phyloP scores from a whole-genome alignment of 2,113 vertebrate species.

The Mixornis gularis region DNA sequence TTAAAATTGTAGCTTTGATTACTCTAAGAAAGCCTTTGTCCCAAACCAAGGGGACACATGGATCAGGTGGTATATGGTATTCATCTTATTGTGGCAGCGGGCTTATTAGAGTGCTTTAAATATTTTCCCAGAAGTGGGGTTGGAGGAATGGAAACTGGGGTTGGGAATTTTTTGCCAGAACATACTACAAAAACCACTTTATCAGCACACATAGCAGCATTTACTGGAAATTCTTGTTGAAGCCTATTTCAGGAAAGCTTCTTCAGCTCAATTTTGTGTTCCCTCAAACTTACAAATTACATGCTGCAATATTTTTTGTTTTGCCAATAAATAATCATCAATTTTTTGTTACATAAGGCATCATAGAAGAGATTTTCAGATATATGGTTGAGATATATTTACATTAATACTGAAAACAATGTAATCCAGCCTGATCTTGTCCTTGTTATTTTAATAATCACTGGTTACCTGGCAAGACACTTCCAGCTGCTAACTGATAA shows the following conservation, averaged over 20 bases:
- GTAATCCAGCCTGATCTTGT: background rate
- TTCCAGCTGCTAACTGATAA: background rate
- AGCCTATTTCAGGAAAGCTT: background rate
- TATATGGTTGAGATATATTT: background rate
- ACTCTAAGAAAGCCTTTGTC: background rate
- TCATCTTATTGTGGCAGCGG: background rate
- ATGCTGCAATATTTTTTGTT: background rate
- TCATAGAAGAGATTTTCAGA: background rate
- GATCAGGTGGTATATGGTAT: background rate
- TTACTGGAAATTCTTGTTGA: background rate
- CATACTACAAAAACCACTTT: background rate
- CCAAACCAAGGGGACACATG: background rate
- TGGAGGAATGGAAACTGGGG: background rate
- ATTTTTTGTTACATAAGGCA: background rate
- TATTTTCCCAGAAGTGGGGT: background rate
- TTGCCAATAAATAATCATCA: background rate
- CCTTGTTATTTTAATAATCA: background rate
- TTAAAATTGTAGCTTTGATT: background rate
- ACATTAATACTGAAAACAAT: background rate
- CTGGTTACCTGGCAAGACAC: background rate
- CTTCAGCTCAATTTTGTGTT: background rate
- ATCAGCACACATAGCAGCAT: background rate
- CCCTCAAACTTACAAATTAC: background rate
- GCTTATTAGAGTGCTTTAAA: background rate
- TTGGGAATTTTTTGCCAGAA: background rate